These are phyloP conservation scores for Onychomys leucogaster DNA, from an alignment of 2,797 vertebrate genomes.

Conservation along the genomic window DNA sequence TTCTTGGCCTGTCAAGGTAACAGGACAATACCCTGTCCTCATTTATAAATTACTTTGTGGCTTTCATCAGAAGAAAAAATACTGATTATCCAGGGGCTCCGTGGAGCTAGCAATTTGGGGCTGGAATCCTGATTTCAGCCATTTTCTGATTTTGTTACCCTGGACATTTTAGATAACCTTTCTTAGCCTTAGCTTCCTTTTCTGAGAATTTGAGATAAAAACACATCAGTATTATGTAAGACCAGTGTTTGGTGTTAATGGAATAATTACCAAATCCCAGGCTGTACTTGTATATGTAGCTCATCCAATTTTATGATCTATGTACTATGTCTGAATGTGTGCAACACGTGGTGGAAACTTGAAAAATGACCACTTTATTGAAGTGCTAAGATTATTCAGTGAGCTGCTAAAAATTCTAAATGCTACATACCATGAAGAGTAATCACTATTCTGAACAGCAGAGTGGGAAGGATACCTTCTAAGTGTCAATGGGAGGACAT, in stretches of 20 bases:
- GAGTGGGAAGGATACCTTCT: not conserved
- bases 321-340: not conserved
- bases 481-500: not conserved
- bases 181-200: constrained; percentile 28
- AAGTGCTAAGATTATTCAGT: not conserved
- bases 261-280: not conserved
- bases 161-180: not conserved
- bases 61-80: constrained; percentile 40
- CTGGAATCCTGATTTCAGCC: not conserved
- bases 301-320: constrained; percentile 7
- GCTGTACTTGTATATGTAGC: not conserved
- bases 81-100: not conserved
- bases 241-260: constrained; percentile 37
- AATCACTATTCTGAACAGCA: not conserved
- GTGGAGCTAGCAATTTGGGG: not conserved
- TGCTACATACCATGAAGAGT: not conserved
- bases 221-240: constrained; percentile 3
- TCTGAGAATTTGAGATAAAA: constrained; percentile 46
- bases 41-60: not conserved
- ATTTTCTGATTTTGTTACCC: not conserved
- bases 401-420: not conserved
- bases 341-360: not conserved
- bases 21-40: constrained; percentile 1
- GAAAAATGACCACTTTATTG: constrained; percentile 2
- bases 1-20: constrained; percentile 96